Base-by-base conservation (phyloP, 2,797 vertebrate species). In the Siniperca undulata region DNA sequence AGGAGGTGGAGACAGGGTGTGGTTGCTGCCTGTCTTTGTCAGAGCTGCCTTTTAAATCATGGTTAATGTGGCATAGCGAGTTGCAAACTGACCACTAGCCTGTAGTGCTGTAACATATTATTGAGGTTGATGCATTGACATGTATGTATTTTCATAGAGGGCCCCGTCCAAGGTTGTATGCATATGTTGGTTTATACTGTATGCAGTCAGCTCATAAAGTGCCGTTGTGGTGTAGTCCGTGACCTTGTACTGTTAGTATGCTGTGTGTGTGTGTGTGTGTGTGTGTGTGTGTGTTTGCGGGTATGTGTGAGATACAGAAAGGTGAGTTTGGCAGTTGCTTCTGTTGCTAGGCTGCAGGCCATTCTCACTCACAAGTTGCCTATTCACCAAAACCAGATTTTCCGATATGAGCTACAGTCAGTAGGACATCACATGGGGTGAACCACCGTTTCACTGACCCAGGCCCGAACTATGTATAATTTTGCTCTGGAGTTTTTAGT, bases 1-100 rank as follows among this genome's bases (percentile, higher is more conserved):
- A 82, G 83, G 87, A 91, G 85, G 83, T 83, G 75, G 85, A 91
- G 91, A 87, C 84, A 48, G 92, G 91, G 90, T 89, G 91, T 92
- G 93, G 90, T 83, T 58, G 77, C 72, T 81, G 81, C 70, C 59
- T 82, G 77, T 77, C 67, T 81, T 82, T 85, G 82, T 86, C 73
- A 36, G 74, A 30, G 34, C 79, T 83, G 73, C 70, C 66, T 60
- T 83, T 89, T 78, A 73, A 81, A 71, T 87, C 69, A 60, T n/a
- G 44, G 67, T 82, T 70, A 85, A 81, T 76, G 72, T 79, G 74
- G 81, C 70, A 20, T 64, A 67, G 44, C 6, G 27, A 76, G 72
- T 61, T 59, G 55, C 74, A 78, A 59, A 83, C 70, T 83, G 69
- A 88, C 84, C 78, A 52, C 78, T 19, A 12, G 58, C 20, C 73